Conservation (phyloP, 2,113 vertebrate species). For the Chitala chitala region DNA sequence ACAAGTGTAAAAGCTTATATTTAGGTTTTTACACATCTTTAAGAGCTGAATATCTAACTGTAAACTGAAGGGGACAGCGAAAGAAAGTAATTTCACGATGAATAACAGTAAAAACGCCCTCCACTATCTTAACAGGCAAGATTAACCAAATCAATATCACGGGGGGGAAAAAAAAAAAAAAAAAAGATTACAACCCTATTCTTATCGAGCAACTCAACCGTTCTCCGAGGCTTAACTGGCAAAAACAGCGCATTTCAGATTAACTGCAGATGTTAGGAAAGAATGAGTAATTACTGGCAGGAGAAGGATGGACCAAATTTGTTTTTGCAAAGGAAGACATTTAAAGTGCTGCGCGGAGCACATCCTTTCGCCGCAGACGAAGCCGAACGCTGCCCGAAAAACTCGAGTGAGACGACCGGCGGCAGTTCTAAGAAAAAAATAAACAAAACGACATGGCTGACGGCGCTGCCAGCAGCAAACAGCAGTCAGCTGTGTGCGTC, state of each 20-base stretch:
- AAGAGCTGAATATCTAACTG: no score
- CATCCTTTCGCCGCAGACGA: background rate
- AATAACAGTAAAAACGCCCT: no score
- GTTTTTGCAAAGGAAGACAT: background rate
- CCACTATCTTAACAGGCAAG: no score
- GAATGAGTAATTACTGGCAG: conserved; percentile 27
- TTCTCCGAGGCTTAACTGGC: conserved; percentile 23
- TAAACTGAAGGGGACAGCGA: no score
- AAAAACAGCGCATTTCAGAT: conserved; percentile 26
- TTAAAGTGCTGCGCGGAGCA: conserved; percentile 18
- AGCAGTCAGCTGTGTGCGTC: background rate
- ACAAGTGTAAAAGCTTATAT: no score
- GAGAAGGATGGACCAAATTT: background rate
- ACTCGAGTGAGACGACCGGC: background rate
- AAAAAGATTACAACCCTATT: no score
- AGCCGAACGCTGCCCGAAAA: background rate
- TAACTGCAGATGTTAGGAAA: conserved; percentile 29
- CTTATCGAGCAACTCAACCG: no score
- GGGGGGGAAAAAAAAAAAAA: no score
- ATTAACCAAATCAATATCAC: no score
- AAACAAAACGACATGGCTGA: background rate
- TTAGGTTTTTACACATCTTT: no score
- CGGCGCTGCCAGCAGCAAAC: background rate
- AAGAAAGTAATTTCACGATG: no score
- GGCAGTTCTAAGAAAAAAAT: background rate